These are phyloP conservation scores for Cataglyphis altisquamis DNA, from an alignment of 2,888 invertebrate species.

Conservation along the genomic window DNA sequence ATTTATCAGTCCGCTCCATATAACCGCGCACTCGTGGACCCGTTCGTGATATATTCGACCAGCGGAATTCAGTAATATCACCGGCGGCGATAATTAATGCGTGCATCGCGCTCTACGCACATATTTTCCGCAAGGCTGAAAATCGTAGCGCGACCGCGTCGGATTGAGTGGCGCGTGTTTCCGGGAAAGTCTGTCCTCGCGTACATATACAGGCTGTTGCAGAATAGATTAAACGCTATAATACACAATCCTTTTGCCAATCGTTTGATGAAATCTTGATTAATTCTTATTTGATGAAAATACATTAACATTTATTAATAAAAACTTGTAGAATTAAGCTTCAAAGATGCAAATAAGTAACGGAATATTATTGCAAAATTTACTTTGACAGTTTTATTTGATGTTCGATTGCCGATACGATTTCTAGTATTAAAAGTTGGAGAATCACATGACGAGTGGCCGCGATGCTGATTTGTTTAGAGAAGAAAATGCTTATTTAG, in stretches of 20 bases:
- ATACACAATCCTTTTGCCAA: not conserved
- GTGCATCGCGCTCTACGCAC: conserved; percentile 56
- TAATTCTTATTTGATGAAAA: not conserved
- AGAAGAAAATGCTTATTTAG: not conserved
- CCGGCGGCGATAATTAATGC: conserved; percentile 67
- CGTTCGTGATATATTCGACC: conserved; percentile 61
- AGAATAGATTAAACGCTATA: not conserved
- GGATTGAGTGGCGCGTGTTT: conserved; percentile 52
- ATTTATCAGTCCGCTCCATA: conserved; percentile 56
- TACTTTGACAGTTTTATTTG: not conserved
- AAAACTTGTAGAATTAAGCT: not conserved
- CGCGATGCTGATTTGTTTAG: too few relatives aligned
- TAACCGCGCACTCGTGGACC: conserved; percentile 3
- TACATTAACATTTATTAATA: not conserved
- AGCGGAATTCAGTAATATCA: conserved; percentile 69
- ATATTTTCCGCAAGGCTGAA: conserved; percentile 67
- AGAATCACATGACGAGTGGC: not conserved
- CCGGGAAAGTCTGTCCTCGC: conserved; percentile 19
- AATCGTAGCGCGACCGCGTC: conserved; percentile 60
- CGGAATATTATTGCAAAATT: not conserved
- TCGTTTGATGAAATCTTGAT: not conserved
- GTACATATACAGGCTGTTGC: conserved; percentile 4
- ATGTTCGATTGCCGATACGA: not conserved
- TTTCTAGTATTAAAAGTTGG: not conserved
- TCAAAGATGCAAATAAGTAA: not conserved